Conservation (phyloP, 2,797 vertebrate genomes). For the Pseudomugil tenellus region DNA sequence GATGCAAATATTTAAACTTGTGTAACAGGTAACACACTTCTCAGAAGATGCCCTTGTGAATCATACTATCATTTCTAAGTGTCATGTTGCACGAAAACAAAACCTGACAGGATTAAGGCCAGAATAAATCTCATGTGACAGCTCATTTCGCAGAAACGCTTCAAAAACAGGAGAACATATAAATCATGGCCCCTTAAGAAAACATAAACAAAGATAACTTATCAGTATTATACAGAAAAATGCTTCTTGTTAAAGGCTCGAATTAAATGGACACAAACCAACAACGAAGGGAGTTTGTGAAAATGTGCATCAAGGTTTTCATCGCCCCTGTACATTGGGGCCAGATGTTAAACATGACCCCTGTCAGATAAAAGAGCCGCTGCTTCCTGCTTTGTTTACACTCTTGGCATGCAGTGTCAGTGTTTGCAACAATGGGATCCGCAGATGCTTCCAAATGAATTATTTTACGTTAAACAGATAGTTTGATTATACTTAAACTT, state of each 20-base stretch:
- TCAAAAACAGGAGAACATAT: not conserved
- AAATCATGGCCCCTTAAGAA: not conserved
- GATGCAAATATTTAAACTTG: not conserved
- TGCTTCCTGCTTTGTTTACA: slow-evolving; percentile 1
- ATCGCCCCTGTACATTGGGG: not conserved
- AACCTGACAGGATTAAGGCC: not conserved
- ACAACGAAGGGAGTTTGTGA: not conserved
- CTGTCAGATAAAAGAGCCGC: not conserved
- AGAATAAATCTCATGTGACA: not conserved
- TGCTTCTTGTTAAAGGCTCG: not conserved
- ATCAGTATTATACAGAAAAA: not conserved
- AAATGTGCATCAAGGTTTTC: not conserved
- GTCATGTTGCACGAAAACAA: not conserved
- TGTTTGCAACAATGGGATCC: not conserved
- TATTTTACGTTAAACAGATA: not conserved
- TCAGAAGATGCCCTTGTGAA: not conserved
- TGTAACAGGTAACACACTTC: not conserved
- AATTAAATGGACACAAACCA: not conserved
- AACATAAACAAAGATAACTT: not conserved
- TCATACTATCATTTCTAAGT: not conserved
- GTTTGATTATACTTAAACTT: not conserved
- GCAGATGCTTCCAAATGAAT: not conserved
- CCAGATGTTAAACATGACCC: not conserved
- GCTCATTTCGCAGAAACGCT: not conserved
- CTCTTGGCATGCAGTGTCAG: not conserved